Conservation (phyloP, 2,113 vertebrate genomes). For the Pollimyrus isidori region DNA sequence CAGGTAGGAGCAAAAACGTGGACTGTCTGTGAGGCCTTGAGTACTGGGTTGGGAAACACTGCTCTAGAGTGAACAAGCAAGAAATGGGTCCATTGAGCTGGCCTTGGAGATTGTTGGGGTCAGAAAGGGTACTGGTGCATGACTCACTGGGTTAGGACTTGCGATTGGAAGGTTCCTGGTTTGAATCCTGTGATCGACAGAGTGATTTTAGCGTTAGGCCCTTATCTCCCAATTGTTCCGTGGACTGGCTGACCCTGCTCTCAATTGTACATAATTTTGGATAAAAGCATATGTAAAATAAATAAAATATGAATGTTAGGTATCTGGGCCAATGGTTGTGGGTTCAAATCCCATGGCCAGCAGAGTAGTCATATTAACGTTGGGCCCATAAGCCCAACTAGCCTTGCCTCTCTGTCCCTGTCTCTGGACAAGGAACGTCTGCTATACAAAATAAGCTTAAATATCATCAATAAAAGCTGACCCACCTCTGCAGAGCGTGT, state of each 20-base stretch:
- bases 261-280: not conserved
- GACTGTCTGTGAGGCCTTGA: not conserved
- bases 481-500: not conserved
- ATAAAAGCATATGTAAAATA: not conserved
- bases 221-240: not conserved
- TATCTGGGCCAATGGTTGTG: not conserved
- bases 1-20: not conserved
- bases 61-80: not conserved
- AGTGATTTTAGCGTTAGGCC: not conserved
- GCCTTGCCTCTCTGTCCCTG: not conserved
- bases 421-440: not conserved
- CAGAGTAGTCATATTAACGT: not conserved
- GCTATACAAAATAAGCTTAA: not conserved
- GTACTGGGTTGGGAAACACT: not conserved
- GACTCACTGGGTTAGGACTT: not conserved
- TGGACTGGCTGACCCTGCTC: not conserved
- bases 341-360: not conserved
- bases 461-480: not conserved
- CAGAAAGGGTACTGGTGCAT: not conserved
- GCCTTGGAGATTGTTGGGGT: not conserved
- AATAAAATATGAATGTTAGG: not conserved
- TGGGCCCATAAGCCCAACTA: not conserved
- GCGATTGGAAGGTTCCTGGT: not conserved
- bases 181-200: not conserved
- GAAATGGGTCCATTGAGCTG: not conserved